Evolutionary conservation across 2,797 vertebrate genomes (phyloP), one percentile per base, ranked within the genome.

Genomic region (Crenuchus spilurus): DNA sequence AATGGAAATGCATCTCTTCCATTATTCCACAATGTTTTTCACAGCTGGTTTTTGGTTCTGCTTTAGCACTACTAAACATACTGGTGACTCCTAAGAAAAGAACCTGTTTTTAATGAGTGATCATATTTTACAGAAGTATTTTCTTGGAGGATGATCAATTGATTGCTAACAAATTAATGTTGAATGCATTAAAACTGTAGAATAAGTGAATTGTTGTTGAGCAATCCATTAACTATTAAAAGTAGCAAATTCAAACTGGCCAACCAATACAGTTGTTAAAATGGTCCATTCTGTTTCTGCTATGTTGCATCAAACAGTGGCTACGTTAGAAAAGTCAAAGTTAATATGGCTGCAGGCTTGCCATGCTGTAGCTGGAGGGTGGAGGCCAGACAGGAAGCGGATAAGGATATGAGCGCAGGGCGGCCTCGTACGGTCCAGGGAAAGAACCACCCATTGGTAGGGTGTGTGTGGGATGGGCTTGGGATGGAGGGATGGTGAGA

Each of bases 401-500:
- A 76, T 89, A 93, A 0, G 90, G 86, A 79, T 92, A 93, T 0
- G 92, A 90, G 75, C 87, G 93, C 61, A 88, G 37, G 0, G 91
- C 69, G 0, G 86, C 55, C 0, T 94, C 91, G 0, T 91, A 89
- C 18, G 88, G 73, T 61, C 87, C 79, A 30, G 93, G 81, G 74
- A 83, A 89, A 83, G 75, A 58, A 76, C 80, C 26, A 77, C 87
- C 78, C 1, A 90, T 2, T 1, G 92, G 82, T 66, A 92, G 90
- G 16, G 73, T 90, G 79, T 92, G 90, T 80, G 90, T 70, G 1
- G 90, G 80, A 24, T 87, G 83, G 0, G 89, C 72, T 46, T 91
- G 90, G 20, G 92, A 86, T 0, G 85, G 70, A 1, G 95, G 87
- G 61, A 95, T 78, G 80, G 93, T 85, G 77, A 94, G 80, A 2